Conservation (phyloP, 2,888 invertebrate genomes). For the Theretra japonica region DNA sequence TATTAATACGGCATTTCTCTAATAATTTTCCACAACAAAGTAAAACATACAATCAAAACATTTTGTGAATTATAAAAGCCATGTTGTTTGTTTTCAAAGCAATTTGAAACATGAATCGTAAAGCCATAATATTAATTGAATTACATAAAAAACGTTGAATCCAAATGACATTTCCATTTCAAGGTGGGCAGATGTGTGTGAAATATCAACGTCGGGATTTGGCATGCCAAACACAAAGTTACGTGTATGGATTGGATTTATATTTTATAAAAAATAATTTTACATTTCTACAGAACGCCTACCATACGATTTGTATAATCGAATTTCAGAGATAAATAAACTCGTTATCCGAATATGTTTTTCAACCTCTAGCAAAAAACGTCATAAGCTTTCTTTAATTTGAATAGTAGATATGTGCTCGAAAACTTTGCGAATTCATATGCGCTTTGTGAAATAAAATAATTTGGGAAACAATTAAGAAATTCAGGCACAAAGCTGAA, state of each 20-base stretch:
- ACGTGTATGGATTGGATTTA: not conserved
- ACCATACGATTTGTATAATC: not conserved
- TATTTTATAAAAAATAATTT: not conserved
- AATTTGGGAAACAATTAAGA: not conserved
- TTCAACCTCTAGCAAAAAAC: too few species aligned
- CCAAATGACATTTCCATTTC: not conserved
- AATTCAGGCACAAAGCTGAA: not conserved
- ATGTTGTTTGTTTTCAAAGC: too few species aligned
- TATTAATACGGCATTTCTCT: too few species aligned
- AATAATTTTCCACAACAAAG: not conserved
- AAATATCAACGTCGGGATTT: slow-evolving; percentile 1
- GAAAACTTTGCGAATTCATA: not conserved
- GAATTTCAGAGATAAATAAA: not conserved
- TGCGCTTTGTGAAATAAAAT: not conserved
- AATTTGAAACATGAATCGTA: too few species aligned
- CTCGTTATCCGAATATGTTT: not conserved
- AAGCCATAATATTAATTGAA: too few species aligned
- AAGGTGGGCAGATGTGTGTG: not conserved
- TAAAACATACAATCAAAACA: not conserved
- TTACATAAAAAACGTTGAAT: not conserved
- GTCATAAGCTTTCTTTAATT: not conserved
- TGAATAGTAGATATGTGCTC: not conserved
- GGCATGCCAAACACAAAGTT: not conserved
- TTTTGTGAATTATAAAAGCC: too few species aligned
- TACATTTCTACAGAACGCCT: not conserved